Evolutionary conservation across 2,797 vertebrate genomes (phyloP).

Genomic region (Florisuga fusca): DNA sequence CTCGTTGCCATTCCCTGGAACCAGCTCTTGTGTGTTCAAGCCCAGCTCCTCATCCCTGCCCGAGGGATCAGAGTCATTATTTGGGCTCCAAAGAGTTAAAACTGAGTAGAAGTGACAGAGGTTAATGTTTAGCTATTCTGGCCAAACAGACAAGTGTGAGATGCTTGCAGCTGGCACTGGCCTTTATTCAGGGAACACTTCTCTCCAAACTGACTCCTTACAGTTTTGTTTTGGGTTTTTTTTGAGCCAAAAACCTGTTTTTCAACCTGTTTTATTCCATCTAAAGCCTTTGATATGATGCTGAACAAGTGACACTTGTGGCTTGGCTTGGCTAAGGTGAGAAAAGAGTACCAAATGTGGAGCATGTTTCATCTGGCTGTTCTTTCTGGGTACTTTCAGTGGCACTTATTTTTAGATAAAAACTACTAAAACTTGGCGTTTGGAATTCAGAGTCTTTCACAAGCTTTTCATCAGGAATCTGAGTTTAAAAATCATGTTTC

Average conservation of each 20-base stretch:
- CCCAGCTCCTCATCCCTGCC: background rate
- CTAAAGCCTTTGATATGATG: background rate
- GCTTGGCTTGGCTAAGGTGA: background rate
- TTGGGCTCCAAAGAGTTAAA: background rate
- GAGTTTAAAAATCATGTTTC: background rate
- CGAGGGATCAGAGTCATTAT: fast-evolving
- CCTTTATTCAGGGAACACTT: background rate
- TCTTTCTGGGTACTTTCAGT: background rate
- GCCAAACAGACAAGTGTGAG: background rate
- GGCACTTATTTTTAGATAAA: background rate
- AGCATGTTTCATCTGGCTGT: background rate
- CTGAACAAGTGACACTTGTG: background rate
- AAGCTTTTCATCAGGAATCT: background rate
- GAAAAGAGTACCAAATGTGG: background rate
- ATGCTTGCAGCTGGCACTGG: background rate
- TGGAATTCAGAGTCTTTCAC: background rate
- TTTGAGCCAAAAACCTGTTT: background rate
- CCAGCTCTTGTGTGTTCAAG: background rate
- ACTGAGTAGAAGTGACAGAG: background rate
- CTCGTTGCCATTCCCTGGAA: background rate
- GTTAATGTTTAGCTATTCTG: background rate
- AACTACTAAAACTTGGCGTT: background rate
- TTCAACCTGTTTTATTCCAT: background rate
- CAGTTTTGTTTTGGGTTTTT: too few relatives aligned
- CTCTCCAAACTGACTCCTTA: background rate